Base-by-base conservation (phyloP, 2,888 invertebrate species). In the Heliconius hortense region DNA sequence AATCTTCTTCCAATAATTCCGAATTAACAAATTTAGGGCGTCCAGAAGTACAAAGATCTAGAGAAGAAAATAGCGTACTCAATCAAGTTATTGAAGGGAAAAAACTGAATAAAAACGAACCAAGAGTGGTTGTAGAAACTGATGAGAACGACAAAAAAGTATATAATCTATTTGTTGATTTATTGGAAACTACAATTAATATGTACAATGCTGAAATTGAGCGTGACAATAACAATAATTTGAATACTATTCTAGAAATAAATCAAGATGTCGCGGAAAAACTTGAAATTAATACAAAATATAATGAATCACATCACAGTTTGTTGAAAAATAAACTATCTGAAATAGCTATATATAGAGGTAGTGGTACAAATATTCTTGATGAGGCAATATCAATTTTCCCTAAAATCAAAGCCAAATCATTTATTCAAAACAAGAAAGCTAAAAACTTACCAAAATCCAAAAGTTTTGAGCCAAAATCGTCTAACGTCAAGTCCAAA, bases 101-200 rank as follows among this genome's bases (percentile, higher is more conserved):
- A 64, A 72, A 81, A 0, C 73, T 81, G 13, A 79, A 84, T 0
- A 80, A 80, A 0, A 77, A 82, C 11, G 85, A 86, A 10, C 83
- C 86, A 0, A 63, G 73, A 0, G 87, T 86, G 0, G 43, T 85
- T 4, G 81, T 86, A 7, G 76, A 81, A 10, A 73, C 60, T 0
- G 73, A 75, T 4, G 78, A 79, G 0, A 83, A 78, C 75, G 81
- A 83, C 0, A 85, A 88, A 10, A 85, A 84, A 26, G 82, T 91
- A 0, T 91, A 89, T 69, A 88, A 89, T 69, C 87, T 91, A 69
- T 90, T 91, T 68, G 87, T 90, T 0, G 89, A 92, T 80, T 71
- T 91, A 13, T 67, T 91, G 5, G 86, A 91, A 79, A 87, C 87
- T 0, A 88, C 89, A 0, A 85, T 90, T 1, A 87, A 81, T 72